Base-by-base conservation (phyloP, 2,888 invertebrate species). In the Heliconius charithonia region DNA sequence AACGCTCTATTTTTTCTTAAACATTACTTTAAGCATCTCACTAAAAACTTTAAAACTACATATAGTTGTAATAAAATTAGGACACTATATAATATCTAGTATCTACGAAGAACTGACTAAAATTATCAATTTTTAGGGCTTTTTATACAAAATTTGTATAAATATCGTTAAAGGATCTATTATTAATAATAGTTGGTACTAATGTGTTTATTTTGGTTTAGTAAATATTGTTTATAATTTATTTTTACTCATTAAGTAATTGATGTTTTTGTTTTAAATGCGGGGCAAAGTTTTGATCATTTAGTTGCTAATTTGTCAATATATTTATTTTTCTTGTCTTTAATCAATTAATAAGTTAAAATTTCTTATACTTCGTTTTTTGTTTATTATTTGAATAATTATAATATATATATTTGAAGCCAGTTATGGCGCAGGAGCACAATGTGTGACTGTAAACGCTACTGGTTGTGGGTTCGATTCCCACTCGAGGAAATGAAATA, bases 151-250 rank as follows among this genome's bases (percentile, higher is more conserved):
- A 13, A 12, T 59, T 32, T 56, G 13, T 25, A 27, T 41, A 73
- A 77, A 78, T 32, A 74, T 76, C 73, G 67, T 76, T 82, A 77
- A 66, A 79, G 74, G 80, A 73, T 76, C 75, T 66, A 72, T 77
- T 59, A 75, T 70, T 76, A 51, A n/a, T 65, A 77, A 32, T 22
- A 32, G 32, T 45, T 45, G 45, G 6, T 13, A 16, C 25, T 82
- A 82, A 81, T 81, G 78, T 76, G 29, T 83, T 81, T 82, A 81
- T 83, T 81, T 81, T 81, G 71, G 51, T 13, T 56, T 59, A 56
- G 75, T 77, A 32, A 32, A 27, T 10, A 65, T 45, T 62, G 27
- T 22, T 27, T 29, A n/a, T 29, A 25, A 37, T 66, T 66, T 51
- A 59, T 78, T 77, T 56, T 56, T 22, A 51, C 59, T 81, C 77